A percentile compares a stretch with the other conserved stretches of the same genome.
These are phyloP conservation scores for Cactoblastis cactorum DNA, from an alignment of 2,888 invertebrate species.

Conservation along the genomic window DNA sequence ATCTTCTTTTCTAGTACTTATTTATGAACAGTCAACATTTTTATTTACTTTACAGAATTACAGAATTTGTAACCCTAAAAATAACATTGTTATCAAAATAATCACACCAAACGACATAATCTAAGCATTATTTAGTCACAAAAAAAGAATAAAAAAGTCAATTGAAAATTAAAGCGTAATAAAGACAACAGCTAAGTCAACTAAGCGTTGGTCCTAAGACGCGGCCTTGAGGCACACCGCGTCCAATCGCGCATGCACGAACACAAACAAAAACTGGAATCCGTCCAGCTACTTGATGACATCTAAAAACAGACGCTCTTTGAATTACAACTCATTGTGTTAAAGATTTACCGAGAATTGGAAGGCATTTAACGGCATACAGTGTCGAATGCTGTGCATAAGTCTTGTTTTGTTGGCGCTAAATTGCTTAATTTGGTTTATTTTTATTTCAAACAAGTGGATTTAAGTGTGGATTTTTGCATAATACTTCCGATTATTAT, in stretches of 20 bases:
- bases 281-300: slow-evolving; percentile 35
- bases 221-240: slow-evolving; percentile 56
- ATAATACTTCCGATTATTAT: not conserved
- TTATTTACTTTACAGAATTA: no score
- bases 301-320: not conserved
- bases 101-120: not conserved
- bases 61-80: no score
- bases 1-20: no score
- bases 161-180: not conserved
- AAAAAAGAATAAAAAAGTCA: not conserved
- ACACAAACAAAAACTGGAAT: slow-evolving; percentile 49
- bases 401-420: slow-evolving; percentile 9
- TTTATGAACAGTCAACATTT: no score
- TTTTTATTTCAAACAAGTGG: not conserved
- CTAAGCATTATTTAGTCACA: not conserved
- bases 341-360: slow-evolving; percentile 12
- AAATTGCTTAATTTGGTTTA: slow-evolving; percentile 9
- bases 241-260: slow-evolving; percentile 42
- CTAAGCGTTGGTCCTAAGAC: slow-evolving; percentile 30
- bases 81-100: not conserved
- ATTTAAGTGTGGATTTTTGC: not conserved
- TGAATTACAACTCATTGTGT: slow-evolving; percentile 7
- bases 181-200: not conserved
- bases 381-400: slow-evolving; percentile 22
- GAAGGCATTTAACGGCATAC: slow-evolving; percentile 17